These are phyloP conservation scores for Papilio machaon DNA, from an alignment of 1,140 invertebrate species.

Conservation along the genomic window DNA sequence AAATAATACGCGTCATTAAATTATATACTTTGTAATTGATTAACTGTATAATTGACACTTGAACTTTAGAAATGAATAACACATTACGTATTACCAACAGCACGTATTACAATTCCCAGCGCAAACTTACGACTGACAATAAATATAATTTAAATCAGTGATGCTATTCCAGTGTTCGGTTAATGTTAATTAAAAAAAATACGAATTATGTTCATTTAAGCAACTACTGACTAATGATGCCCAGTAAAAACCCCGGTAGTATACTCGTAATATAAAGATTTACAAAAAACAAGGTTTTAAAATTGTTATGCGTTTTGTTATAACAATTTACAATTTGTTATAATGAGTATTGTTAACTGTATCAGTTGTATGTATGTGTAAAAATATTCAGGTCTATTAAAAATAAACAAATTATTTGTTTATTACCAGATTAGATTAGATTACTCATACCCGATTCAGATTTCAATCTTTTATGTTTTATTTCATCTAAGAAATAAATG, in stretches of 20 bases:
- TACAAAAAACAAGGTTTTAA: not conserved
- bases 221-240: not conserved
- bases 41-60: too few species aligned
- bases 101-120: not conserved
- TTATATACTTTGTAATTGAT: too few species aligned
- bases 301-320: not conserved
- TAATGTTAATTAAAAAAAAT: not conserved
- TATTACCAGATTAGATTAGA: too few species aligned
- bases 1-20: too few species aligned
- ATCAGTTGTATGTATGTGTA: too few species aligned
- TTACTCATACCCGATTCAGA: not conserved
- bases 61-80: not conserved
- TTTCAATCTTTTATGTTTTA: not conserved
- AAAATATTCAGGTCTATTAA: too few species aligned
- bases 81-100: not conserved
- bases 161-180: not conserved
- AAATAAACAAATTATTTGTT: too few species aligned
- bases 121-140: not conserved
- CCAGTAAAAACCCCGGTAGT: not conserved
- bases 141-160: conserved; percentile 14
- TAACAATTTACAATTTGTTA: too few species aligned
- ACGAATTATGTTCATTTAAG: not conserved
- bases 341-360: too few species aligned
- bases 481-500: not conserved
- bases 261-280: not conserved